phyloP scores from a whole-genome alignment of 2,113 vertebrate genomes.

The Lepus timidus region DNA sequence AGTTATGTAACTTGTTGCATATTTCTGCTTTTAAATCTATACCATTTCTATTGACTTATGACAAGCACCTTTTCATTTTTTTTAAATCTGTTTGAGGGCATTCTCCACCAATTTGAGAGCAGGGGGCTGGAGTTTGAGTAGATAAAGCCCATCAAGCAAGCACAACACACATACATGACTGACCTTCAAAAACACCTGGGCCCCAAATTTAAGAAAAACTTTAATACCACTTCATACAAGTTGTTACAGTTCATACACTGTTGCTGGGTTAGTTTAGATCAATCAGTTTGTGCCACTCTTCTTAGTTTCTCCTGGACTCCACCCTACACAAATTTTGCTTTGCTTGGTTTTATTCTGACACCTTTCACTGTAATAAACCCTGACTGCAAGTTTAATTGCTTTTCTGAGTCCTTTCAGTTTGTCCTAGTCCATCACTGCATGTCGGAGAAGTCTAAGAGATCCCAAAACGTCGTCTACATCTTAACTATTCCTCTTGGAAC shows the following conservation, averaged over 20 bases:
- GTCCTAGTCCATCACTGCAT: neutral
- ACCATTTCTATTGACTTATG: neutral
- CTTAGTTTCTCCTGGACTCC: neutral
- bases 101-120: neutral
- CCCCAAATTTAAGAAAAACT: neutral
- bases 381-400: neutral
- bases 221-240: neutral
- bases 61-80: neutral
- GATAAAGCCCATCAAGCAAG: neutral
- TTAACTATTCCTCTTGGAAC: neutral
- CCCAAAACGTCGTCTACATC: neutral
- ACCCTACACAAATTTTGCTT: neutral
- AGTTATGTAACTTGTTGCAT: neutral
- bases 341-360: neutral
- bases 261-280: neutral
- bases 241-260: neutral
- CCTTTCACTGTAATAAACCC: neutral
- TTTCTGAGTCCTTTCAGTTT: neutral
- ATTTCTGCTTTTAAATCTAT: neutral
- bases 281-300: neutral
- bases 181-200: neutral
- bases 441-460: neutral
- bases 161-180: fast-evolving
- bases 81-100: neutral
- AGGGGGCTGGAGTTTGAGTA: neutral